These are phyloP conservation scores for Toxonevra muliebris DNA, from an alignment of 2,888 invertebrate genomes.

Conservation along the genomic window DNA sequence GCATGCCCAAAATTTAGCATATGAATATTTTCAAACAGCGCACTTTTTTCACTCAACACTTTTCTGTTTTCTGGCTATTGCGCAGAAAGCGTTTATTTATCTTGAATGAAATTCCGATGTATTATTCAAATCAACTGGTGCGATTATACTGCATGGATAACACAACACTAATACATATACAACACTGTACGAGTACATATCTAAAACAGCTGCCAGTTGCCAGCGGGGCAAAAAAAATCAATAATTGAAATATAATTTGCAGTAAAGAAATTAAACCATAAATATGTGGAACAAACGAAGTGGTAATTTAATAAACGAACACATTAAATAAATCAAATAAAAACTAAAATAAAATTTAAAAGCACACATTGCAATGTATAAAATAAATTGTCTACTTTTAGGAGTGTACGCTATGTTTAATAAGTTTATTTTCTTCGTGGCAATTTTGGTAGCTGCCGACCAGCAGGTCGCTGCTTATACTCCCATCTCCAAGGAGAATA, in stretches of 20 bases:
- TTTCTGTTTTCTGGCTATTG: no score
- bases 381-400: conserved; percentile 18
- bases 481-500: conserved; percentile 68
- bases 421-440: conserved; percentile 20
- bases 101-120: conserved; percentile 3
- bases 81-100: not conserved
- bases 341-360: not conserved
- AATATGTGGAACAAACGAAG: conserved; percentile 30
- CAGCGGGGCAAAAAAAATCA: conserved; percentile 10
- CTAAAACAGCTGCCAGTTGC: not conserved
- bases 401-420: not conserved
- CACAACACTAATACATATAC: not conserved
- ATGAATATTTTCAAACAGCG: no score
- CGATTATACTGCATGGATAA: not conserved
- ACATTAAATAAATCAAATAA: conserved; percentile 8
- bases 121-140: not conserved
- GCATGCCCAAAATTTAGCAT: no score
- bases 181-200: not conserved
- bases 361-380: not conserved
- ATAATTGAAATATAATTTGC: conserved; percentile 10
- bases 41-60: no score
- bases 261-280: conserved; percentile 3
- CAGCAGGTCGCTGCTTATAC: conserved; percentile 20
- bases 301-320: conserved; percentile 20
- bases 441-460: conserved; percentile 18